Base-by-base conservation (phyloP, 2,113 vertebrate genomes). In the Gnathonemus echidnorhynchus region DNA sequence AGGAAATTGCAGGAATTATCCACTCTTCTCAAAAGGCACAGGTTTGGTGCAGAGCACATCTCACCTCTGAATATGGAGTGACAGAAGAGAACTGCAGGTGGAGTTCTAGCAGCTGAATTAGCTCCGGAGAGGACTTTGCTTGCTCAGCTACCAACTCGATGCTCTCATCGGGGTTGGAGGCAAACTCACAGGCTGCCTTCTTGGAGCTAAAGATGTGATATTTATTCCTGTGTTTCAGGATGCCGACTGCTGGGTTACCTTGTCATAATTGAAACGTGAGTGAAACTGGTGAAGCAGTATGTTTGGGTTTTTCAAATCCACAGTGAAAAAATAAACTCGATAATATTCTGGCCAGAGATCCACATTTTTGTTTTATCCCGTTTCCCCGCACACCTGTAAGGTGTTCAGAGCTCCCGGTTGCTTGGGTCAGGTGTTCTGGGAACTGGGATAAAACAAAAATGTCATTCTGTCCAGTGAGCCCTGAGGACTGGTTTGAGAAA, bases 171-270 rank as follows among this genome's bases (percentile, higher is more conserved):
- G 98, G 96, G 89, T 94, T 94, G 89, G 94, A 91, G 91, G 97
- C 95, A 92, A 99, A 99, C 35, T 39, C 74, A 58, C 93, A 92
- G 0, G 98, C 98, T 80, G 97, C 97, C 91, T 97, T 95, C 91
- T 93, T 97, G 89, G 96, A 97, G 93, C 93, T 97, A 89, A 99
- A 99, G 91, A 91, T 93, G 10, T 97, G 99, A 77, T 94, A 96
- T 90, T 95, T 98, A 70, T 96, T 97, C 91, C 94, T 95, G 91
- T 98, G 94, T 92, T 97, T 98, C 89, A 99, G 92, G 93, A 99
- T 92, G 84, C 98, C 98, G 89, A 99, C 95, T 85, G 93, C 89
- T 89, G 97, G 97, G 93, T 98, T 98, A 92, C 98, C 98, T 99
- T 92, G 46, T 42, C 17, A 80, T 19, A 42, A 42, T 17, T 7